phyloP scores from a whole-genome alignment of 2,888 invertebrate species.

The Tipula lateralis region DNA sequence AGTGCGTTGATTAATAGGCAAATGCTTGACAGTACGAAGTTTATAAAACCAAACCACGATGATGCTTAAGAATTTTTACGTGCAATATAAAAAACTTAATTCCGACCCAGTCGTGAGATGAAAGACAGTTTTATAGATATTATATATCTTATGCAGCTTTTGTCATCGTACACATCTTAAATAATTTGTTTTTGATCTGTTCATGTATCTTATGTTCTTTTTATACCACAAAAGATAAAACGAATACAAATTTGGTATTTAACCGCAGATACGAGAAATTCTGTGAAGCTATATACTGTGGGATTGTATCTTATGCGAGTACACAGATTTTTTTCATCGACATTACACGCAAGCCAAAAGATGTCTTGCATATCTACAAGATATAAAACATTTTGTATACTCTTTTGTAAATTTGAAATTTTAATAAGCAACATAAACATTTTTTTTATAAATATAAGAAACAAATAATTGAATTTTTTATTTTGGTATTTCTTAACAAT shows the following conservation, averaged over 20 bases:
- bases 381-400: not conserved
- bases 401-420: not conserved
- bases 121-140: not conserved
- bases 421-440: not conserved
- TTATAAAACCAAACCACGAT: too few relatives aligned
- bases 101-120: too few relatives aligned
- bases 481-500: not conserved
- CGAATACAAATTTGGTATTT: not conserved
- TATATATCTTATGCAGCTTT: not conserved
- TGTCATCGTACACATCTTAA: not conserved
- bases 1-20: too few relatives aligned
- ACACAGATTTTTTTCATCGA: not conserved
- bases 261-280: not conserved
- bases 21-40: too few relatives aligned
- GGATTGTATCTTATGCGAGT: not conserved
- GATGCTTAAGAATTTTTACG: too few relatives aligned
- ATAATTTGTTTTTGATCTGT: not conserved
- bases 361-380: not conserved
- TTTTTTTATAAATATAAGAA: not conserved
- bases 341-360: not conserved
- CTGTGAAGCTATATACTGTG: not conserved
- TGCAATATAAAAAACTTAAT: too few relatives aligned
- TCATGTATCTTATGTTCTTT: not conserved
- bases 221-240: not conserved
- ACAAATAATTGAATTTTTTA: not conserved